Percentiles rank a stretch among this genome's conserved stretches.
Evolutionary conservation across 2,888 invertebrate genomes (phyloP).

Genomic region (Brassicogethes aeneus): DNA sequence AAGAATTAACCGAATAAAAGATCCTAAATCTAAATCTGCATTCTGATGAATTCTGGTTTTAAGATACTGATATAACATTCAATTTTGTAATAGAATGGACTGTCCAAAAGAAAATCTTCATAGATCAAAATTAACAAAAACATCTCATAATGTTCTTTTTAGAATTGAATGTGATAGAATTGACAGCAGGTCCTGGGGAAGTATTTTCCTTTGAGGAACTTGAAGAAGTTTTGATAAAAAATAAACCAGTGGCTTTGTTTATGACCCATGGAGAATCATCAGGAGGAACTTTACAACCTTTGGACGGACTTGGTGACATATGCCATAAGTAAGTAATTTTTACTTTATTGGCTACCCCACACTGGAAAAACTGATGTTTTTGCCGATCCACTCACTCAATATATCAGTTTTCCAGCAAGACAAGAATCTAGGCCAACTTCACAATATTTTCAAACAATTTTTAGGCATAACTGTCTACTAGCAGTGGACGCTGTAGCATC

Average conservation of each 20-base stretch:
- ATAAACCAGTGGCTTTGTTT: conserved; percentile 63
- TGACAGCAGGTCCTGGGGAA: conserved; percentile 22
- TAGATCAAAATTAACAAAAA: no score
- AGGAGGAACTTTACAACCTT: conserved; percentile 66
- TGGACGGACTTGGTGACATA: conserved; percentile 64
- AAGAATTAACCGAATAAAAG: conserved; percentile 9
- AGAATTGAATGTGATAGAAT: conserved; percentile 18
- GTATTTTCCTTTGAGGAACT: conserved; percentile 53
- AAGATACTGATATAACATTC: no score
- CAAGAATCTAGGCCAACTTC: no score
- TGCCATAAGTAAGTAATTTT: conserved; percentile 64
- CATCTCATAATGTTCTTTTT: no score
- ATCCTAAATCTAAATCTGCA: background rate
- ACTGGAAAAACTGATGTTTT: no score
- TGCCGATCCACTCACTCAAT: no score
- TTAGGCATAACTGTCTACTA: conserved; percentile 51
- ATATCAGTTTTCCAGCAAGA: no score
- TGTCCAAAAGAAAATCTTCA: no score
- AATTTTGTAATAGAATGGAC: no score
- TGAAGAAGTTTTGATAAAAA: conserved; percentile 49
- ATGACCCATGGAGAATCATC: conserved; percentile 79
- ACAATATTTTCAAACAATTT: no score
- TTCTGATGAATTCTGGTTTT: conserved; percentile 2
- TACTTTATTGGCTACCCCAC: no score
- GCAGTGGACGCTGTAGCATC: conserved; percentile 68